Conservation (phyloP, 2,888 invertebrate genomes). For the Pollenia angustigena region DNA sequence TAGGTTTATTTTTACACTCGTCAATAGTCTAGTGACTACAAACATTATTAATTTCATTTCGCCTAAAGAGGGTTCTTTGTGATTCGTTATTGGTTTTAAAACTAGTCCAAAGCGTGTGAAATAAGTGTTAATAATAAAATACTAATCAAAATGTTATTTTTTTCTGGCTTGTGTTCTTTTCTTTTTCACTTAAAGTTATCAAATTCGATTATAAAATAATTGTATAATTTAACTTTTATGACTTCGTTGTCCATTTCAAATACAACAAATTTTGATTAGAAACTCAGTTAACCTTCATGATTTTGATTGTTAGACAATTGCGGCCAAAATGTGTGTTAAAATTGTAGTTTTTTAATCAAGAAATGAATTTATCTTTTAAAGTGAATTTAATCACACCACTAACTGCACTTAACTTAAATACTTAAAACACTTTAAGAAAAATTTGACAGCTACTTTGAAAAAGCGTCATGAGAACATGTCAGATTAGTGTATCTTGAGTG, state of each 20-base stretch:
- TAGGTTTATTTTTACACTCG: no score
- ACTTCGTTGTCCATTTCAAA: conserved; percentile 19
- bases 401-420: no score
- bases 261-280: neutral
- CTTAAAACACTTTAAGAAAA: no score
- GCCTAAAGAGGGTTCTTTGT: no score
- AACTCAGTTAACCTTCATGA: neutral
- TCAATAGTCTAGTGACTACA: no score
- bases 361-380: neutral
- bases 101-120: neutral
- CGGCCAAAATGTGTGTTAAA: conserved; percentile 2
- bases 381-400: conserved; percentile 11
- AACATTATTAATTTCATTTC: no score
- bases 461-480: neutral
- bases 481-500: neutral
- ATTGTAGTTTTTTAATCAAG: conserved; percentile 13
- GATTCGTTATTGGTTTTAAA: no score
- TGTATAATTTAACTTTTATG: conserved; percentile 42
- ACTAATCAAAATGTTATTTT: neutral
- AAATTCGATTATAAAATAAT: conserved; percentile 33
- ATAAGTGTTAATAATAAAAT: neutral
- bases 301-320: conserved; percentile 20
- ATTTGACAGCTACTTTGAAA: neutral
- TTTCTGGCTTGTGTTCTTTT: neutral
- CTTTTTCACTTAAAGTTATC: conserved; percentile 26